phyloP scores from a whole-genome alignment of 2,797 vertebrate genomes.

The Pseudochirops corinnae region DNA sequence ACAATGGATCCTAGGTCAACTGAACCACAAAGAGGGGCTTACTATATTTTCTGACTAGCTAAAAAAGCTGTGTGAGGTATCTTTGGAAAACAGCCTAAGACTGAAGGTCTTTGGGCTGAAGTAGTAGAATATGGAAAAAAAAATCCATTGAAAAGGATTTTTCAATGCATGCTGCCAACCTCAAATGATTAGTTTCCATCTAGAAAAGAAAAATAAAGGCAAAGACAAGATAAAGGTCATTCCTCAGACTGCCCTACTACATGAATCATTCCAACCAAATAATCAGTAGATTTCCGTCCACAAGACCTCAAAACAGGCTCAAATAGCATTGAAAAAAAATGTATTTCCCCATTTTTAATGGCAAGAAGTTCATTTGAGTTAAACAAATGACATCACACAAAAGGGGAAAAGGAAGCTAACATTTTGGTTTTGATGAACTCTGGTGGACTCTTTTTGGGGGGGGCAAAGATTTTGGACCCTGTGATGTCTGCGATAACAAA shows the following conservation, averaged over 20 bases:
- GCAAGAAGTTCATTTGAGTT: slow-evolving; percentile 77
- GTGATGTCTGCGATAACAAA: not conserved
- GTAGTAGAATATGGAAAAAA: slow-evolving; percentile 64
- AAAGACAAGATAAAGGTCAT: slow-evolving; percentile 81
- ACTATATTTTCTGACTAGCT: slow-evolving; percentile 11
- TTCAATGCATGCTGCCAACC: slow-evolving; percentile 73
- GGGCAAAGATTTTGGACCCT: slow-evolving; percentile 4
- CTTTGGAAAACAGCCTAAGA: slow-evolving; percentile 62
- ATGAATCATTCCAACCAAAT: slow-evolving; percentile 76
- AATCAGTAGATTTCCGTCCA: slow-evolving; percentile 80
- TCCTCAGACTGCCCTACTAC: slow-evolving; percentile 65
- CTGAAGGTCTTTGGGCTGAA: slow-evolving; percentile 62
- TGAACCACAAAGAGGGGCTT: slow-evolving; percentile 36
- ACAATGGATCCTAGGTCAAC: slow-evolving; percentile 23
- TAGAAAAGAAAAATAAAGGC: slow-evolving; percentile 80
- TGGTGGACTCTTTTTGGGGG: slow-evolving; percentile 8
- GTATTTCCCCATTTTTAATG: slow-evolving; percentile 76
- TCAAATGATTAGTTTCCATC: slow-evolving; percentile 81
- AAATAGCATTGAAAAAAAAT: slow-evolving; percentile 73
- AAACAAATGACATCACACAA: slow-evolving; percentile 69
- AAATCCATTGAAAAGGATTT: slow-evolving; percentile 71
- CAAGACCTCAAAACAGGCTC: slow-evolving; percentile 80
- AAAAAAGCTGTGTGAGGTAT: slow-evolving; percentile 27
- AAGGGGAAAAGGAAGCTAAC: not conserved
- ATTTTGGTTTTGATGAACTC: slow-evolving; percentile 26